phyloP scores from a whole-genome alignment of 2,888 invertebrate genomes.

The Cryptocheilus praepositus region DNA sequence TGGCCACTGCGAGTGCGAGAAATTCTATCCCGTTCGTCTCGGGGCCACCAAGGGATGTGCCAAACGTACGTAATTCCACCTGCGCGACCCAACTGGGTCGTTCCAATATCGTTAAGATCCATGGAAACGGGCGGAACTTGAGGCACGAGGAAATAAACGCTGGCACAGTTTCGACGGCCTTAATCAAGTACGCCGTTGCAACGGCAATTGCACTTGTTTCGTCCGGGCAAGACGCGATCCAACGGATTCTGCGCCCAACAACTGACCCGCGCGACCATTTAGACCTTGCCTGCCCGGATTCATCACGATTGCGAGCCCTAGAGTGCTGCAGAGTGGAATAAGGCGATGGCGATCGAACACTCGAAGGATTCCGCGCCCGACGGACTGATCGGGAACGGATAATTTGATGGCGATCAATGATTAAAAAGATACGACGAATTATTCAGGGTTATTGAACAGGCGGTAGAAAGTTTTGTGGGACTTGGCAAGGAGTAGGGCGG shows the following conservation, averaged over 20 bases:
- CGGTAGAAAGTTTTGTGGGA: too few relatives aligned
- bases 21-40: constrained; percentile 87
- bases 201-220: constrained; percentile 6
- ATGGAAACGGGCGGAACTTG: constrained; percentile 31
- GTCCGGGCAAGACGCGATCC: constrained; percentile 21
- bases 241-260: neutral
- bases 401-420: too few relatives aligned
- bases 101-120: constrained; percentile 42
- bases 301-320: too few relatives aligned
- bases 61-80: constrained; percentile 81
- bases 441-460: too few relatives aligned
- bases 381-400: too few relatives aligned
- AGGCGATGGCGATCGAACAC: too few relatives aligned
- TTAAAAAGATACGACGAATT: too few relatives aligned
- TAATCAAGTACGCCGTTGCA: constrained; percentile 24
- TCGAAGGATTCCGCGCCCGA: too few relatives aligned
- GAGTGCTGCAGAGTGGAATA: too few relatives aligned
- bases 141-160: constrained; percentile 32
- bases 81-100: constrained; percentile 36
- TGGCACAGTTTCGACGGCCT: constrained; percentile 29
- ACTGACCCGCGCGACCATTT: too few relatives aligned
- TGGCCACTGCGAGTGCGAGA: constrained; percentile 86
- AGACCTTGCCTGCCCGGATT: too few relatives aligned
- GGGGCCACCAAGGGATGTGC: constrained; percentile 87
- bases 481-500: too few relatives aligned